A percentile compares a stretch with the other conserved stretches of the same genome.
phyloP scores from a whole-genome alignment of 1,140 invertebrate genomes.

The Drosophila navojoa region DNA sequence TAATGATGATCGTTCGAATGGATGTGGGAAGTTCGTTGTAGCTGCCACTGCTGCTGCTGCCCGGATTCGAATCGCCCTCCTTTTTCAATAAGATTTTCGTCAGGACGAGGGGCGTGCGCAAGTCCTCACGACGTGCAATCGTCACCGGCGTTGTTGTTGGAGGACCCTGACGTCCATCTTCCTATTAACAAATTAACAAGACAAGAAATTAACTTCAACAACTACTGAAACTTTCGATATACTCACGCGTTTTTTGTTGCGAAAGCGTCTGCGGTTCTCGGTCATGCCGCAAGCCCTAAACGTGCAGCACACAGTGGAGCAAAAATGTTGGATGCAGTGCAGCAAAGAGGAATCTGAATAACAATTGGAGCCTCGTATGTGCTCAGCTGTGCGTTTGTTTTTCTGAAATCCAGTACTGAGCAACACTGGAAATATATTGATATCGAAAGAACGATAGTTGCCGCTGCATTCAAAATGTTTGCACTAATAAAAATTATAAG shows the following conservation, averaged over 20 bases:
- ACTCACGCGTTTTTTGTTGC: conserved; percentile 60
- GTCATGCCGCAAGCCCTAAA: conserved; percentile 36
- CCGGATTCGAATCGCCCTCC: conserved; percentile 45
- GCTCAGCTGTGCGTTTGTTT: conserved; percentile 1
- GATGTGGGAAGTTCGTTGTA: conserved; percentile 33
- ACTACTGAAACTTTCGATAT: no score
- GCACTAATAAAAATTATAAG: no score
- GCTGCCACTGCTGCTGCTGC: conserved; percentile 31
- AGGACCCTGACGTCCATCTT: conserved; percentile 33
- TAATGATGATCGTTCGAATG: conserved; percentile 64
- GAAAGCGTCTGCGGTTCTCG: conserved; percentile 57
- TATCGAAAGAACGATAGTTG: background rate
- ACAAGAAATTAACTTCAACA: background rate
- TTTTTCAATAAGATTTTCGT: conserved; percentile 70
- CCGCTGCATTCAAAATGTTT: background rate
- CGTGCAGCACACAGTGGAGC: background rate
- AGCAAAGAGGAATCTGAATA: background rate
- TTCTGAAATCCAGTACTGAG: background rate
- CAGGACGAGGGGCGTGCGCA: conserved; percentile 41
- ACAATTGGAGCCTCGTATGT: background rate
- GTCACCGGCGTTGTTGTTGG: conserved; percentile 46
- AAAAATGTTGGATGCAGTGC: conserved; percentile 3
- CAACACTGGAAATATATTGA: conserved; percentile 3
- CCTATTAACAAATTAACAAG: conserved; percentile 14
- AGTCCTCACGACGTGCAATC: conserved; percentile 62